These are phyloP conservation scores for Ifrita kowaldi DNA, from an alignment of 2,113 vertebrate genomes.

Conservation along the genomic window DNA sequence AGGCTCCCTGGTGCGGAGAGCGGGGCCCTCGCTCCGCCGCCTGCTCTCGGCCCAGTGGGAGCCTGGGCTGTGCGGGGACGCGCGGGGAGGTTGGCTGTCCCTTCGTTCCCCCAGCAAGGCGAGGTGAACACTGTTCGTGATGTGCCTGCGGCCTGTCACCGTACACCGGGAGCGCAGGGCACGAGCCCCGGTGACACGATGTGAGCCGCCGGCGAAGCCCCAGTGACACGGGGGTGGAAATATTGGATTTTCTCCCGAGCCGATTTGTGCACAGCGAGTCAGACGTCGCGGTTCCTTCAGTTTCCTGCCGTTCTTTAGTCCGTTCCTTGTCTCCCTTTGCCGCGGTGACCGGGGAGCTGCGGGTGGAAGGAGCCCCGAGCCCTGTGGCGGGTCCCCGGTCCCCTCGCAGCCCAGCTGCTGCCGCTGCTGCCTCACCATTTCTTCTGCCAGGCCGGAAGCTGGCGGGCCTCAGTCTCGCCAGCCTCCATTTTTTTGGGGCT, in stretches of 20 bases:
- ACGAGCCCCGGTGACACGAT: background rate
- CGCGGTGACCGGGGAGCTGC: background rate
- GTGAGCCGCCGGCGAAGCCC: background rate
- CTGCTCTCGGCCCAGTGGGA: background rate
- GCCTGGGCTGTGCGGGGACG: background rate
- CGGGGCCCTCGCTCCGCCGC: background rate
- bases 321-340: background rate
- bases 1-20: background rate
- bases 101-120: background rate
- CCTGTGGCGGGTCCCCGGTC: background rate
- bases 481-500: background rate
- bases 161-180: background rate
- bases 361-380: background rate
- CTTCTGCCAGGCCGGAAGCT: background rate
- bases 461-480: background rate
- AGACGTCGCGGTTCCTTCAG: background rate
- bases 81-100: background rate
- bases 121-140: background rate
- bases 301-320: background rate
- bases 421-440: background rate
- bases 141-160: background rate
- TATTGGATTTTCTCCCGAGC: background rate
- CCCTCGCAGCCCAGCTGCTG: background rate
- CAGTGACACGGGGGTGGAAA: background rate
- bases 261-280: background rate